These are phyloP conservation scores for Cephonodes hylas DNA, from an alignment of 2,888 invertebrate genomes.

Conservation along the genomic window DNA sequence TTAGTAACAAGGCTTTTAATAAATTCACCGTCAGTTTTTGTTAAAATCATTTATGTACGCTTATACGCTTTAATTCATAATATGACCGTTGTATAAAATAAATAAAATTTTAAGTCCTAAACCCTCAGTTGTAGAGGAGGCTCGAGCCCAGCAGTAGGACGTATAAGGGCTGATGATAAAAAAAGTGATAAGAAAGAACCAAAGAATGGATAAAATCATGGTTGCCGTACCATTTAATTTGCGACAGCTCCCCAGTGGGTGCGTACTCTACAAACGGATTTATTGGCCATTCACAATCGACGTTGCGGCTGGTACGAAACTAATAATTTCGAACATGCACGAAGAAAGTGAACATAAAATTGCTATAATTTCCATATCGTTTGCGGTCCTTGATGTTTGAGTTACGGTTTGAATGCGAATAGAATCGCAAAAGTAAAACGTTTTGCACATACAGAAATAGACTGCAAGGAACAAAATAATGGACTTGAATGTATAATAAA, in stretches of 20 bases:
- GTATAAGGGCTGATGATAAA: too few species aligned
- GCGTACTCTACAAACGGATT: slow-evolving; percentile 22
- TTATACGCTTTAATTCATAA: too few species aligned
- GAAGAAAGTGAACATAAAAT: not conserved
- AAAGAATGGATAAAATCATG: not conserved
- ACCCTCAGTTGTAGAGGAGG: too few species aligned
- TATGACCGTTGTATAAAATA: too few species aligned
- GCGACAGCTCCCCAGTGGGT: slow-evolving; percentile 29
- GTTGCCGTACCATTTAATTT: not conserved
- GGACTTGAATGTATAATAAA: too few species aligned
- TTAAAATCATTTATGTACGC: too few species aligned
- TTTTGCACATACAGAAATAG: not conserved
- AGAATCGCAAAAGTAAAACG: not conserved
- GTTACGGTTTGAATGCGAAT: not conserved
- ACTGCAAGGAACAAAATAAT: too few species aligned
- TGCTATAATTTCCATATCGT: not conserved
- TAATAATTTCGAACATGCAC: not conserved
- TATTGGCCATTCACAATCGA: slow-evolving; percentile 29
- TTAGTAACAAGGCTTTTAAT: too few species aligned
- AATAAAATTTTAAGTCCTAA: too few species aligned
- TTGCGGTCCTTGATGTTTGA: not conserved
- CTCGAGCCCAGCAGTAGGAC: too few species aligned
- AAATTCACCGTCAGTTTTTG: too few species aligned
- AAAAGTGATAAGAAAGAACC: too few species aligned
- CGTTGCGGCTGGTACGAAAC: slow-evolving; percentile 31